A percentile compares a stretch with the other conserved stretches of the same genome.
Evolutionary conservation across 2,113 vertebrate species (phyloP).

Genomic region (Podarcis muralis): DNA sequence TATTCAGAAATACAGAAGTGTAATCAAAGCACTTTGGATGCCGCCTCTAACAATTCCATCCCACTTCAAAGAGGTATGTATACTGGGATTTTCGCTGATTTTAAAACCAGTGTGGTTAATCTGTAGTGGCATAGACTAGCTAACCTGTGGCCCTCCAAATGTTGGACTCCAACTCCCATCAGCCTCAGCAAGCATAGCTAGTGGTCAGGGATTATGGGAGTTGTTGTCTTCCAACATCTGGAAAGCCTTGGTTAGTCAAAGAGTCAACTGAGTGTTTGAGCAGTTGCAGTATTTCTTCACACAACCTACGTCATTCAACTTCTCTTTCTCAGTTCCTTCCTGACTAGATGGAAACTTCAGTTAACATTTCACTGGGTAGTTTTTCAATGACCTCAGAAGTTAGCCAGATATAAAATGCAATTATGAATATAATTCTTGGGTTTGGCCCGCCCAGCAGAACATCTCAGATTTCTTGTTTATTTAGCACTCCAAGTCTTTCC

Average conservation of each 20-base stretch:
- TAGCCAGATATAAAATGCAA: not conserved
- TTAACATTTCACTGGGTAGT: not conserved
- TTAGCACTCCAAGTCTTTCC: too few species aligned
- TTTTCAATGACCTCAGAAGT: not conserved
- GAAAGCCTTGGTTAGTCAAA: too few species aligned
- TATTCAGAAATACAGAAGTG: constrained; percentile 39
- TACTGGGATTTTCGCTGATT: not conserved
- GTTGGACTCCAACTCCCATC: too few species aligned
- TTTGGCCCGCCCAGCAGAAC: not conserved
- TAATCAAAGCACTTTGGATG: constrained; percentile 63
- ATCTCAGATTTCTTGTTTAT: not conserved
- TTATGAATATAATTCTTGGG: not conserved
- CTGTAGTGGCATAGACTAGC: not conserved
- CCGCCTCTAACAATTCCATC: constrained; percentile 66
- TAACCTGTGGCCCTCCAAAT: too few species aligned
- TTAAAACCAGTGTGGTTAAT: not conserved
- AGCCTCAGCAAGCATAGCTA: too few species aligned
- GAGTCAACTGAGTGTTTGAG: too few species aligned
- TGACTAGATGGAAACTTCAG: not conserved
- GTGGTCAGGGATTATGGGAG: too few species aligned
- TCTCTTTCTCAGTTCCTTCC: not conserved
- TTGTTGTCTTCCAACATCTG: too few species aligned
- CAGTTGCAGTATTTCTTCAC: not conserved
- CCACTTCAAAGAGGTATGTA: constrained; percentile 71
- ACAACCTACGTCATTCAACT: not conserved